A percentile compares a stretch with the other conserved stretches of the same genome.
Conservation (phyloP, 2,888 invertebrate genomes). For the Caenorhabditis macrosperma region DNA sequence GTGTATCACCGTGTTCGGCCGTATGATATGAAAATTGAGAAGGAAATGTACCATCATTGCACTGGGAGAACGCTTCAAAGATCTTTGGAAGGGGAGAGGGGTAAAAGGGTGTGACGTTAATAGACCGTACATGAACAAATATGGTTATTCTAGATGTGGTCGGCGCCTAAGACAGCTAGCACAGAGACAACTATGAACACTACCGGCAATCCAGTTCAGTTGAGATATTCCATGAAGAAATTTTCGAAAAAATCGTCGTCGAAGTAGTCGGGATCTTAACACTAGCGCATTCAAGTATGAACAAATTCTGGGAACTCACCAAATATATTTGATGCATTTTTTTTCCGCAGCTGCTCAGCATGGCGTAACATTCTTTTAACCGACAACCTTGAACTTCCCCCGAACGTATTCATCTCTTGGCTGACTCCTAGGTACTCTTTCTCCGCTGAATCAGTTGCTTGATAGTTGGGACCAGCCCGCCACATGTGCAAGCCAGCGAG, state of each 20-base stretch:
- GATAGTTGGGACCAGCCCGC: constrained; percentile 59
- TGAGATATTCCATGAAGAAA: constrained; percentile 58
- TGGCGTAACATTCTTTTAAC: constrained; percentile 54
- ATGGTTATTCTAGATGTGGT: not conserved
- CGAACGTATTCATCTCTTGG: constrained; percentile 47
- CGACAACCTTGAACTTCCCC: constrained; percentile 16
- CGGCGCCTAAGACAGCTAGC: constrained; percentile 40
- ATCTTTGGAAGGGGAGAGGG: not conserved
- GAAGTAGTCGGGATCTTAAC: constrained; percentile 67
- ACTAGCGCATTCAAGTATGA: not conserved
- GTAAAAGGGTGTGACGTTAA: not conserved
- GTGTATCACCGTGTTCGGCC: constrained; percentile 32
- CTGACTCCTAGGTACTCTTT: constrained; percentile 62
- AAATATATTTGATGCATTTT: constrained; percentile 28
- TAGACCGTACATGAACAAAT: not conserved
- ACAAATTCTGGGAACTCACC: constrained; percentile 46
- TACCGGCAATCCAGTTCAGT: not conserved
- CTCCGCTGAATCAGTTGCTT: constrained; percentile 54
- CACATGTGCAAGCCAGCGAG: constrained; percentile 76
- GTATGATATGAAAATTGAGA: constrained; percentile 21
- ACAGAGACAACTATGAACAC: constrained; percentile 33
- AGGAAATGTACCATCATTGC: not conserved
- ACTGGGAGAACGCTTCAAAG: not conserved
- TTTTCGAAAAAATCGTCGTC: constrained; percentile 67
- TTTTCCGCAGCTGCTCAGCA: constrained; percentile 37